Evolutionary conservation across 1,140 invertebrate species (phyloP).

Genomic region (Drosophila serrata): DNA sequence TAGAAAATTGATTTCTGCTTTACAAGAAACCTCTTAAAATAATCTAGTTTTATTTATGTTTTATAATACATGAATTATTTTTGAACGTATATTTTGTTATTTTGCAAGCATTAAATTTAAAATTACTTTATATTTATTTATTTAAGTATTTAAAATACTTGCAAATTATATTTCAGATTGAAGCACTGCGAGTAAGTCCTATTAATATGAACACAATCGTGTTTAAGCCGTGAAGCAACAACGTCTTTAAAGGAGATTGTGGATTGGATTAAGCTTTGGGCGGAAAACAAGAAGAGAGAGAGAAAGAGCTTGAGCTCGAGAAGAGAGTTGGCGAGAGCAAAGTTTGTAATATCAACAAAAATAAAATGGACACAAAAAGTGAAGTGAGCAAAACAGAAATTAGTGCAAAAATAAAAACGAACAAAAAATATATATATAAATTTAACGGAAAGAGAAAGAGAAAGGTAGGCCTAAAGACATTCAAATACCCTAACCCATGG

Average conservation of each 20-base stretch:
- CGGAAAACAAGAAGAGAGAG: neutral
- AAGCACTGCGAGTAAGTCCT: neutral
- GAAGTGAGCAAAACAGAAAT: slow-evolving; percentile 70
- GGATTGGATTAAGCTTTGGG: slow-evolving; percentile 16
- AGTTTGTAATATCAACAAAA: slow-evolving; percentile 46
- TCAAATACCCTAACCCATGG: slow-evolving; percentile 9
- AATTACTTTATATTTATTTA: too few relatives aligned
- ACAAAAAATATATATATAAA: slow-evolving; percentile 8
- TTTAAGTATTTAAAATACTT: too few relatives aligned
- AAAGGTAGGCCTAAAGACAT: slow-evolving; percentile 23
- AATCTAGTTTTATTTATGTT: too few relatives aligned
- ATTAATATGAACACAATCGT: neutral
- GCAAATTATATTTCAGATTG: too few relatives aligned
- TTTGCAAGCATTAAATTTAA: too few relatives aligned
- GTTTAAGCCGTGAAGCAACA: slow-evolving; percentile 24
- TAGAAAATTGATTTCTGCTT: too few relatives aligned
- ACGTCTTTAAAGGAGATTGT: slow-evolving; percentile 48
- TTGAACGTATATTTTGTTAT: too few relatives aligned
- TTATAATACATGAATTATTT: too few relatives aligned
- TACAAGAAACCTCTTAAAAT: too few relatives aligned
- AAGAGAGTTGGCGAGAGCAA: slow-evolving; percentile 18
- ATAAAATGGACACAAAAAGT: slow-evolving; percentile 43
- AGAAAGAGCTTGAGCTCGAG: slow-evolving; percentile 14
- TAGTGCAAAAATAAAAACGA: slow-evolving; percentile 56
- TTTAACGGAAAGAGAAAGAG: slow-evolving; percentile 9